Evolutionary conservation across 2,113 vertebrate genomes (phyloP), one percentile per base, ranked within the genome.

Genomic region (Rhodinocichla rosea): DNA sequence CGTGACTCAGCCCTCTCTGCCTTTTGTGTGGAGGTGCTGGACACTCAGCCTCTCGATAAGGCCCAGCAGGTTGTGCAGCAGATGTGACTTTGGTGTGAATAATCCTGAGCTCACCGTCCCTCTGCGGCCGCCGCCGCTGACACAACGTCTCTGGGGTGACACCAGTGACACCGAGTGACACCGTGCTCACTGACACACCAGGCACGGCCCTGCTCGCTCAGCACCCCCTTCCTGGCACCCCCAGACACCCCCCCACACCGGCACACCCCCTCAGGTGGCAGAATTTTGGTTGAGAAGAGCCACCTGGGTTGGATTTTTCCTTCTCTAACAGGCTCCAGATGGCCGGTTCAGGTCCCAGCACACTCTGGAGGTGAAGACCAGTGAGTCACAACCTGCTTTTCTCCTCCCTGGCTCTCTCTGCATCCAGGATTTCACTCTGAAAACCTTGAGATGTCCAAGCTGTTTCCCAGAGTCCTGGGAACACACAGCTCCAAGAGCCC

Each of bases 71-170:
- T 75, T 84, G 42, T 76, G 86, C 47, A 86, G 39, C 26, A 77
- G 79, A 67, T 19, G 71, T 92, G 93, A 93, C 56, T 86, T 47
- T 17, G 4, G 55, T 4, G 59, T 95, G 94, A 95, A 92, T 90
- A 95, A 95, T 49, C 75, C 81, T 88, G 90, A 93, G 64, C 67
- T 96, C 93, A 93, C 3, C 65, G 78, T n/a, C n/a, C n/a, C n/a
- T n/a, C n/a, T n/a, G n/a, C n/a, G n/a, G n/a, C n/a, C n/a, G 83
- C 87, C 94, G 17, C 76, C 14, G 18, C 83, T 94, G 86, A 94
- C 17, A 37, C 74, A 62, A n/a, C 8, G 16, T 68, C 81, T 87
- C 44, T 10, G 5, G 16, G 17, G 60, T 65, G 82, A 74, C 78
- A 81, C n/a, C 7, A 12, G 52, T 32, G 52, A 53, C 53, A 32